Percentiles rank a stretch among this genome's conserved stretches.
Conservation (phyloP, 2,113 vertebrate species). For the Etia nguti region DNA sequence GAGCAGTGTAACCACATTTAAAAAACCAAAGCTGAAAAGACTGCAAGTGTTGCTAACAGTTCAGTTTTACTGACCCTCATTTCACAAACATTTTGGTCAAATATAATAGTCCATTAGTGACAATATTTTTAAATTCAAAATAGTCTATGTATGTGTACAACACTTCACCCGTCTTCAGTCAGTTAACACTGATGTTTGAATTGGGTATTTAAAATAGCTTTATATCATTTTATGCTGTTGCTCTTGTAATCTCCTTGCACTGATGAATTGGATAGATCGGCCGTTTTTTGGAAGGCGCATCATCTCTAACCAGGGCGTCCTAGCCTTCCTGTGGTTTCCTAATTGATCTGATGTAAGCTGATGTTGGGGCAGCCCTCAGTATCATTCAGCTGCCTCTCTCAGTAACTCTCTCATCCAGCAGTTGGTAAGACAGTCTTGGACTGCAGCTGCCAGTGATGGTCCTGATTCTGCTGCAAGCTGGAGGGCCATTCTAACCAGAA, state of each 20-base stretch:
- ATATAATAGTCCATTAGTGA: background rate
- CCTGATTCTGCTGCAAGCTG: background rate
- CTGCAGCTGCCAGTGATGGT: background rate
- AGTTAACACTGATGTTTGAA: background rate
- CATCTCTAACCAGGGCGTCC: background rate
- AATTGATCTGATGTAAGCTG: background rate
- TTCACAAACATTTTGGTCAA: background rate
- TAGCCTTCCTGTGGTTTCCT: background rate
- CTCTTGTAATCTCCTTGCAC: background rate
- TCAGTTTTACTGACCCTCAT: background rate
- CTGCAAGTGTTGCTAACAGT: background rate
- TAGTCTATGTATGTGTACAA: background rate
- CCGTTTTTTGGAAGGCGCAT: background rate
- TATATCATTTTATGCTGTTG: background rate
- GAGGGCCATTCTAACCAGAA: background rate
- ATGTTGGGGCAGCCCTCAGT: background rate
- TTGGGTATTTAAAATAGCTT: background rate
- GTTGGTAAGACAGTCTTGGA: background rate
- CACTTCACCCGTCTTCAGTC: background rate
- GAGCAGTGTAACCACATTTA: background rate
- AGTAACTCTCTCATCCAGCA: background rate
- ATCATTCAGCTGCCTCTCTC: background rate
- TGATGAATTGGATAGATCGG: background rate
- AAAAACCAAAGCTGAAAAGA: background rate
- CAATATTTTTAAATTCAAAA: background rate